Conservation (phyloP, 1,140 invertebrate species). For the Gryllus bimaculatus region DNA sequence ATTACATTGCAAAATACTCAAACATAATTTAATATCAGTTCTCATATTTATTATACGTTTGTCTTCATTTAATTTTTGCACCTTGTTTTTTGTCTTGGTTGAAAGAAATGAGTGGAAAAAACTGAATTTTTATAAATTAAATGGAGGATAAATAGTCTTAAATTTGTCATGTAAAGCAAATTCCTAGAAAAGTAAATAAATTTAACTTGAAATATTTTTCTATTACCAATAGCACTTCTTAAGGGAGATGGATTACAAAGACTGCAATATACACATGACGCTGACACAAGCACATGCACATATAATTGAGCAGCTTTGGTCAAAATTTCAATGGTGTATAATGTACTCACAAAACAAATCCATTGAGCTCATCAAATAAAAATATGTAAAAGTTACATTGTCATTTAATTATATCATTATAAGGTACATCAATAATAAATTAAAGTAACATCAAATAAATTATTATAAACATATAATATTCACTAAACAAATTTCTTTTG, state of each 20-base stretch:
- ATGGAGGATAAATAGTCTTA: too few relatives aligned
- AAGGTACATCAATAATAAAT: neutral
- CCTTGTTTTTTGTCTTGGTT: too few relatives aligned
- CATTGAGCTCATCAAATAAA: slow-evolving; percentile 1
- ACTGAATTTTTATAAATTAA: too few relatives aligned
- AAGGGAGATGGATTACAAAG: neutral
- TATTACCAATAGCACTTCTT: neutral
- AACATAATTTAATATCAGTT: too few relatives aligned
- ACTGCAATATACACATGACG: neutral
- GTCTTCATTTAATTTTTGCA: too few relatives aligned
- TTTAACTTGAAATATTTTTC: too few relatives aligned
- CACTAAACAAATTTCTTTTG: neutral
- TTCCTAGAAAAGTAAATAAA: too few relatives aligned
- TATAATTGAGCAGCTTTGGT: neutral
- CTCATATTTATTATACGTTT: too few relatives aligned
- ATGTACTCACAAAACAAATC: slow-evolving; percentile 1
- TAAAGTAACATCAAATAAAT: neutral
- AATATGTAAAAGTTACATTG: neutral
- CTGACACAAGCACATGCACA: neutral
- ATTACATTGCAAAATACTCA: too few relatives aligned
- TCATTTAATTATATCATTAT: neutral
- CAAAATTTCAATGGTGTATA: neutral
- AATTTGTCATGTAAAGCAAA: too few relatives aligned
- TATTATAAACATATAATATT: neutral
- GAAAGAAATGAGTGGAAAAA: too few relatives aligned